phyloP scores from a whole-genome alignment of 92 coral and sea anemone species.

The Umimayanthus chanpuru region DNA sequence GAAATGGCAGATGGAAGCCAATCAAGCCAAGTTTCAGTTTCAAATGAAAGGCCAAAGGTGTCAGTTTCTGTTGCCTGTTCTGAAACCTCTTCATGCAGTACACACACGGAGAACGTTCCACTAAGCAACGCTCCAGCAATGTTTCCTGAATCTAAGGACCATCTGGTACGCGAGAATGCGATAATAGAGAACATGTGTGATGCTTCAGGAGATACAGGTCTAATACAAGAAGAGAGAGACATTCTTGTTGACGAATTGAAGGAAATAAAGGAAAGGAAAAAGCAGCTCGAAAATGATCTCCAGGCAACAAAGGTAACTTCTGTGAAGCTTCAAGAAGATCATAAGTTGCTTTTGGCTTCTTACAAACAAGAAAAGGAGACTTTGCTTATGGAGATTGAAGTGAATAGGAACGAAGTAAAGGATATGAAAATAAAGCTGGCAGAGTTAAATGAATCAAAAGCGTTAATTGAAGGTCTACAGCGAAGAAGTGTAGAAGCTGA shows the following conservation, averaged over 20 bases:
- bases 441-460: conserved; percentile 55
- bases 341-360: conserved; percentile 59
- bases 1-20: neutral
- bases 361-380: conserved; percentile 71
- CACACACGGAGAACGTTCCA: neutral
- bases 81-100: neutral
- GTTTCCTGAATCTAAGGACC: neutral
- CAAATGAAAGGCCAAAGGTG: neutral
- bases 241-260: conserved; percentile 44
- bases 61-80: neutral
- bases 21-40: neutral
- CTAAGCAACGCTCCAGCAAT: neutral
- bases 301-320: conserved; percentile 51
- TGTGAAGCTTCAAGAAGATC: conserved; percentile 62
- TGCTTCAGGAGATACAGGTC: neutral
- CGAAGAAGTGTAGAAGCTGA: conserved; percentile 75
- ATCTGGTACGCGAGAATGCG: neutral
- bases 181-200: neutral
- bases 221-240: conserved; percentile 27
- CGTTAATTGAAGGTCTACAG: conserved; percentile 57
- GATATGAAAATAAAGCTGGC: conserved; percentile 55
- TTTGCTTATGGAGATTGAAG: conserved; percentile 57
- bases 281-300: conserved; percentile 56
- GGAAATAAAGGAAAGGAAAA: conserved; percentile 22
- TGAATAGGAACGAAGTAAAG: conserved; percentile 46